Percentiles rank a stretch among this genome's conserved stretches.
phyloP scores from a whole-genome alignment of 2,888 invertebrate genomes.

The Frankliniella intonsa region DNA sequence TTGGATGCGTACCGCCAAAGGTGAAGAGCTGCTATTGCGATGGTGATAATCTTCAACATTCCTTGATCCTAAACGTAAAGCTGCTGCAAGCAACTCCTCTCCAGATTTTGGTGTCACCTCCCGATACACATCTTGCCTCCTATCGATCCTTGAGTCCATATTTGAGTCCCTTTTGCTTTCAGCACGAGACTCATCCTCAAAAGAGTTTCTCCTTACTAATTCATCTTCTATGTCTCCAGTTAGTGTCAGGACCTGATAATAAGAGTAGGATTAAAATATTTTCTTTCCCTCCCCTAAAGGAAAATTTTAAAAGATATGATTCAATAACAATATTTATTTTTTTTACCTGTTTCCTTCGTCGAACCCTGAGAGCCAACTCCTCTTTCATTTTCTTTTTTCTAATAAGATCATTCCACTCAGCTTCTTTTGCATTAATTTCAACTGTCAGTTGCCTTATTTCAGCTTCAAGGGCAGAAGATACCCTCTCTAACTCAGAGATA shows the following conservation, averaged over 20 bases:
- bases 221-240: neutral
- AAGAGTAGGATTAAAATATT: neutral
- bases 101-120: neutral
- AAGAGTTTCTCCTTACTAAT: neutral
- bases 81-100: neutral
- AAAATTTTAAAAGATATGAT: neutral
- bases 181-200: neutral
- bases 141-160: neutral
- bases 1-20: conserved; percentile 16
- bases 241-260: neutral
- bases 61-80: neutral
- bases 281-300: too few species aligned
- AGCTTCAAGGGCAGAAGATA: neutral
- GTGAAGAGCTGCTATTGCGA: conserved; percentile 12
- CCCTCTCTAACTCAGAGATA: neutral
- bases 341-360: neutral
- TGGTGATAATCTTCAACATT: conserved; percentile 21
- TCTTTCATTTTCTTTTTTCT: conserved; percentile 10
- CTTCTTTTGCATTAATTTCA: conserved; percentile 19
- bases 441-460: conserved; percentile 1
- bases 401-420: conserved; percentile 18
- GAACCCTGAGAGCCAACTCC: neutral
- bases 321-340: neutral
- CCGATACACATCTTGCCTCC: neutral
- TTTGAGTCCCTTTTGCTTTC: neutral